These are phyloP conservation scores for Leucopternis melanops DNA, from an alignment of 2,113 vertebrate species.

Conservation along the genomic window DNA sequence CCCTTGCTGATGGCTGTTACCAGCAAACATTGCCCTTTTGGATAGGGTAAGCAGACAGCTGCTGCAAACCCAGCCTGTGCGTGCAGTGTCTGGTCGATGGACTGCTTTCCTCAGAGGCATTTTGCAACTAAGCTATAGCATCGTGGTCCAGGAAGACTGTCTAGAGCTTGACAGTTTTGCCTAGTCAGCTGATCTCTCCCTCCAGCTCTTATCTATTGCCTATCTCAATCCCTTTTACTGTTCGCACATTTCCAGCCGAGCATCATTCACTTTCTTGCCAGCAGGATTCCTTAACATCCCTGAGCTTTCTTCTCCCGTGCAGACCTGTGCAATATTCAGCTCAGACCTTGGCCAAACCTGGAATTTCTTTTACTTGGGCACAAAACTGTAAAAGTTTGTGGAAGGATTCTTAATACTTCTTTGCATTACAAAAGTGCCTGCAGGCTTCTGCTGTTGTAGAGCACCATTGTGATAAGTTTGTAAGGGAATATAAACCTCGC, in stretches of 20 bases:
- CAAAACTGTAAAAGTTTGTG: not conserved
- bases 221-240: not conserved
- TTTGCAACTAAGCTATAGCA: accelerated
- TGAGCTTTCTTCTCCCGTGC: not conserved
- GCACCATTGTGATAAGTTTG: not conserved
- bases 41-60: not conserved
- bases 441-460: not conserved
- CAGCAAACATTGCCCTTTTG: not conserved
- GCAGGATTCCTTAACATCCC: not conserved
- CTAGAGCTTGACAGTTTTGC: not conserved
- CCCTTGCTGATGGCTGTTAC: not conserved
- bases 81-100: not conserved
- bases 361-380: not conserved
- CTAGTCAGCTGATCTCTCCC: not conserved
- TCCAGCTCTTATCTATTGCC: not conserved
- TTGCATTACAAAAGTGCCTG: not conserved
- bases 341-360: not conserved
- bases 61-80: not conserved
- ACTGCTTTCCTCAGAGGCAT: not conserved
- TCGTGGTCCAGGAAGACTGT: not conserved
- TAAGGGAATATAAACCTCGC: not conserved
- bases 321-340: not conserved
- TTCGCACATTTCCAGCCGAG: not conserved
- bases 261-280: not conserved
- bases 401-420: not conserved